A percentile compares a stretch with the other conserved stretches of the same genome.
Evolutionary conservation across 2,113 vertebrate genomes (phyloP).

Genomic region (Melanostigma gelatinosum): DNA sequence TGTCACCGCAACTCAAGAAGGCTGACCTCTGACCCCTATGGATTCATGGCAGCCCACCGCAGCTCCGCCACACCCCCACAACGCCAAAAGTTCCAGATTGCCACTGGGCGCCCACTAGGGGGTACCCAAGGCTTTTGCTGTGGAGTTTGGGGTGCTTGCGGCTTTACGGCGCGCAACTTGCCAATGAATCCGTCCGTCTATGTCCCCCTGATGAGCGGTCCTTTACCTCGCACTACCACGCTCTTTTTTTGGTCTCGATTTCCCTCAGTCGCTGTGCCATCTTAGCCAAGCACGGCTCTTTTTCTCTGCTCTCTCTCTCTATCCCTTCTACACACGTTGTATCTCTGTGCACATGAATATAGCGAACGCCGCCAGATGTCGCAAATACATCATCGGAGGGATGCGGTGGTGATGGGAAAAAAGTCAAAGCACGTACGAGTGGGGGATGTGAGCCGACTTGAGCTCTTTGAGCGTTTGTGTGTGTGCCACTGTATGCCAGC

Average conservation of each 20-base stretch:
- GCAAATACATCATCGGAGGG: slow-evolving; percentile 96
- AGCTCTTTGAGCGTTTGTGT: slow-evolving; percentile 68
- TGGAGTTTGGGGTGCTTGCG: slow-evolving; percentile 83
- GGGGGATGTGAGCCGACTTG: slow-evolving; percentile 81
- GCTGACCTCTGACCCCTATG: slow-evolving; percentile 96
- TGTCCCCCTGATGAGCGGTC: slow-evolving; percentile 54
- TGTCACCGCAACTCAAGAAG: slow-evolving; percentile 97
- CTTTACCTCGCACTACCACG: slow-evolving; percentile 38
- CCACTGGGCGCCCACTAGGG: slow-evolving; percentile 94
- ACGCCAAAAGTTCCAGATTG: slow-evolving; percentile 83
- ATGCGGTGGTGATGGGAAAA: slow-evolving; percentile 86
- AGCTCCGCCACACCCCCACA: slow-evolving; percentile 73
- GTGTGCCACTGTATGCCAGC: slow-evolving; percentile 73
- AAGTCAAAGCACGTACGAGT: slow-evolving; percentile 84
- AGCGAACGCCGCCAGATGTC: slow-evolving; percentile 96
- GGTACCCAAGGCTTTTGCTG: slow-evolving; percentile 94
- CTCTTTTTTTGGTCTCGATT: slow-evolving; percentile 37
- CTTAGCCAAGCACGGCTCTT: slow-evolving; percentile 41
- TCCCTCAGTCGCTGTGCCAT: slow-evolving; percentile 50
- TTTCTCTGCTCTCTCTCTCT: slow-evolving; percentile 25
- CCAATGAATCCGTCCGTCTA: slow-evolving; percentile 51
- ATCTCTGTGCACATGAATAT: slow-evolving; percentile 81
- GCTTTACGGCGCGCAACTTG: slow-evolving; percentile 81
- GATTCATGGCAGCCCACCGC: slow-evolving; percentile 89
- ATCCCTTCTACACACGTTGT: slow-evolving; percentile 50